Evolutionary conservation across 2,113 vertebrate genomes (phyloP), one percentile per base, ranked within the genome.

Genomic region (Symphodus melops): DNA sequence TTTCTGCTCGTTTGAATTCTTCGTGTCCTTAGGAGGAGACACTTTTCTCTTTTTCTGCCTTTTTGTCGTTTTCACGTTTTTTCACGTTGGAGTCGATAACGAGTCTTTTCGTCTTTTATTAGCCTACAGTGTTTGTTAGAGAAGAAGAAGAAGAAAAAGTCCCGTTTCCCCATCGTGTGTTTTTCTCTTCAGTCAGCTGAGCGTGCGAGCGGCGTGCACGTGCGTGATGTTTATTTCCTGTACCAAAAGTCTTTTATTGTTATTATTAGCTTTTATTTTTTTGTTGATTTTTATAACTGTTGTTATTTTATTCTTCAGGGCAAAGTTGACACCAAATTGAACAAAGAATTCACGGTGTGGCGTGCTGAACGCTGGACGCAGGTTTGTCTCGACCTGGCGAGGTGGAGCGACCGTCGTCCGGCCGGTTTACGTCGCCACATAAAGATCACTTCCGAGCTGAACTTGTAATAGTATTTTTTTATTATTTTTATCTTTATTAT

Each of bases 261-360:
- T 83, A 82, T 86, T 66, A 84, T 77, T 86, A 89, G 78, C 73
- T 85, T 91, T 90, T 87, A 69, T 78, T 87, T 78, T 87, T 79
- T 81, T 75, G 87, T 75, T 88, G 78, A 57, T 87, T 78, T 57
- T 87, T 81, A 46, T 85, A 77, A 64, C 82, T 86, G 33, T 78
- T 83, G 48, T 75, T 42, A 54, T 76, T 75, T 77, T 84, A 77
- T 92, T 88, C 88, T 93, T 94, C 93, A 93, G 93, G 93, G 93
- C 89, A 89, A 91, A 87, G 86, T 91, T 89, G 85, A 92, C 93
- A 94, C 93, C 94, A 95, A 94, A 93, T 92, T 89, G 80, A 92
- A 91, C 81, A 89, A 92, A 90, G 23, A 83, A 61, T 75, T 84
- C 28, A 6, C 5, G 63, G 59, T 61, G 42, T 71, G 84, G 53